Evolutionary conservation across 2,888 invertebrate species (phyloP), one percentile per base, ranked within the genome.

Genomic region (Drosophila phalerata): DNA sequence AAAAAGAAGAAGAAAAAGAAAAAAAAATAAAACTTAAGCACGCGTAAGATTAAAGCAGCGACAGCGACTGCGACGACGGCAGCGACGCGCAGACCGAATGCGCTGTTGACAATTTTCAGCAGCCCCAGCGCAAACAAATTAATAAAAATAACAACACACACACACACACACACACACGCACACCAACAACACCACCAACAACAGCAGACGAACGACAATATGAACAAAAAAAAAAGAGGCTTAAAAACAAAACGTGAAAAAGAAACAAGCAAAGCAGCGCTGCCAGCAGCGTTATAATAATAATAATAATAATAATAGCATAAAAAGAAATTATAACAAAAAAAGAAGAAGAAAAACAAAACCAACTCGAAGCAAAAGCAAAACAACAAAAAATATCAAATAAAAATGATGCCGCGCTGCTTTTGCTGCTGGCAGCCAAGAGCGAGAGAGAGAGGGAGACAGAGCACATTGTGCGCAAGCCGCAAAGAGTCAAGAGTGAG

Each of bases 121-220:
- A 73, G 70, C 64, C 69, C 73, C 84, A 88, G 69, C 77, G 77
- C 80, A 85, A 86, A 88, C 87, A 87, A 86, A 86, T 86, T 88
- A 88, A 88, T 87, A 86, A 88, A 86, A 88, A 88, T 88, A 86
- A 86, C 85, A 85, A 81, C 79, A 85, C 73, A 81, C 88, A 72
- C 73, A 78, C 73, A 85, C 68, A n/a, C n/a, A n/a, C n/a, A n/a
- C n/a, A n/a, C n/a, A n/a, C 73, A 81, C 88, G 73, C 73, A 78
- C 73, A 85, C 68, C 69, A 63, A 6, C 45, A 30, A 9, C 57
- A 67, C 15, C 56, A 67, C 34, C 57, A 69, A 32, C 52, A 69
- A 30, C 56, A 32, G 37, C 42, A 51, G 72, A 63, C 63, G 74
- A 73, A 73, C 81, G 78, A 82, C 72, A 75, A 79, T 70, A 82